A percentile compares a stretch with the other conserved stretches of the same genome.
These are phyloP conservation scores for Synergus umbraculus DNA, from an alignment of 2,888 invertebrate species.

Conservation along the genomic window DNA sequence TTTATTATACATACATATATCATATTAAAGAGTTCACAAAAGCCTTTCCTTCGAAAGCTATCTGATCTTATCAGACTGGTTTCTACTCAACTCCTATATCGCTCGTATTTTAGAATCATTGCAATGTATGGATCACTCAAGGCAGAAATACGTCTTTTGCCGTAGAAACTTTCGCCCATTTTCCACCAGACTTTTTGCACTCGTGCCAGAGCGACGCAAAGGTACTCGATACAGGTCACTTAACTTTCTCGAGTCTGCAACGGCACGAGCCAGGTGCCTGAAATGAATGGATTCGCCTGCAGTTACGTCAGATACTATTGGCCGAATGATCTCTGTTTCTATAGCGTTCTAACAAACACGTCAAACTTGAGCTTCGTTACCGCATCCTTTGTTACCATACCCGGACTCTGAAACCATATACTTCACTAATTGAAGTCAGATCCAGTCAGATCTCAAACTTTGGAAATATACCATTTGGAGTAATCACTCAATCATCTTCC, in stretches of 20 bases:
- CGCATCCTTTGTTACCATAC: background rate
- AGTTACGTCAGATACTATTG: constrained; percentile 63
- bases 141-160: constrained; percentile 30
- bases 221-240: constrained; percentile 65
- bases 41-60: constrained; percentile 22
- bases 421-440: background rate
- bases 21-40: constrained; percentile 12
- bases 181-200: constrained; percentile 58
- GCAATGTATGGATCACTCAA: constrained; percentile 32
- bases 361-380: constrained; percentile 11
- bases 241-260: constrained; percentile 66
- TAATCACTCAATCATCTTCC: background rate
- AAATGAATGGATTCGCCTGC: constrained; percentile 68
- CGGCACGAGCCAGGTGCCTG: constrained; percentile 62
- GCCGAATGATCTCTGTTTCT: constrained; percentile 19
- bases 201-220: constrained; percentile 51
- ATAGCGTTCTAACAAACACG: constrained; percentile 5
- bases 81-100: constrained; percentile 32
- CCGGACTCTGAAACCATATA: background rate
- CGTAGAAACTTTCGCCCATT: constrained; percentile 62
- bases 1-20: background rate
- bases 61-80: constrained; percentile 31
- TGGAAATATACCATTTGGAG: too few species aligned
- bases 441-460: background rate
- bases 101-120: constrained; percentile 27